These are phyloP conservation scores for Ailuropoda melanoleuca DNA, from an alignment of 2,113 vertebrate species.

Conservation along the genomic window DNA sequence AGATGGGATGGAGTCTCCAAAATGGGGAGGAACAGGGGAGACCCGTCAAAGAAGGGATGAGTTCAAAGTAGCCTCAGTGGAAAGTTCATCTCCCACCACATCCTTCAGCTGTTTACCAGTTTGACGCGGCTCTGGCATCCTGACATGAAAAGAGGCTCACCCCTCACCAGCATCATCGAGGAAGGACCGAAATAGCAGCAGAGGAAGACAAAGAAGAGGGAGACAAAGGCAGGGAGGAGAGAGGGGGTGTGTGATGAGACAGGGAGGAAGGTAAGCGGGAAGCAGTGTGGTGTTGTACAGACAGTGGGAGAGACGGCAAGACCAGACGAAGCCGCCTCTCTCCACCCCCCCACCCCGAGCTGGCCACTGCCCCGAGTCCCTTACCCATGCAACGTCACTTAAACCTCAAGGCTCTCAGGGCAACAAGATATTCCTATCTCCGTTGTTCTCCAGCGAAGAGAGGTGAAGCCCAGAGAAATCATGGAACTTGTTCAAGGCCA, in stretches of 20 bases:
- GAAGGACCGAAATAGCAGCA: conserved; percentile 83
- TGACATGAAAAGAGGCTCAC: conserved; percentile 76
- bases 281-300: accelerated
- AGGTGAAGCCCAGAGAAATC: neutral
- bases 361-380: accelerated
- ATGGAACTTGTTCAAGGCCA: neutral
- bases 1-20: neutral
- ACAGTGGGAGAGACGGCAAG: too few relatives aligned
- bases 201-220: conserved; percentile 56
- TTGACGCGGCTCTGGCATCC: conserved; percentile 67
- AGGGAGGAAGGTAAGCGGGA: neutral
- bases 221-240: conserved; percentile 47
- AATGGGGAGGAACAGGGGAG: neutral
- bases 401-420: neutral
- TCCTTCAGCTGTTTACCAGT: conserved; percentile 85
- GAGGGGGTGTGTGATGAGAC: neutral
- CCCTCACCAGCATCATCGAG: conserved; percentile 61
- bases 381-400: accelerated
- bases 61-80: conserved; percentile 76
- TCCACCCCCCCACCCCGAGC: neutral
- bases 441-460: neutral
- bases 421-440: neutral
- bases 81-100: conserved; percentile 82
- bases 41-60: conserved; percentile 25
- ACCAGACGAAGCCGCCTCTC: accelerated